Base-by-base conservation (phyloP, 2,797 vertebrate genomes). In the Acanthis flammea region DNA sequence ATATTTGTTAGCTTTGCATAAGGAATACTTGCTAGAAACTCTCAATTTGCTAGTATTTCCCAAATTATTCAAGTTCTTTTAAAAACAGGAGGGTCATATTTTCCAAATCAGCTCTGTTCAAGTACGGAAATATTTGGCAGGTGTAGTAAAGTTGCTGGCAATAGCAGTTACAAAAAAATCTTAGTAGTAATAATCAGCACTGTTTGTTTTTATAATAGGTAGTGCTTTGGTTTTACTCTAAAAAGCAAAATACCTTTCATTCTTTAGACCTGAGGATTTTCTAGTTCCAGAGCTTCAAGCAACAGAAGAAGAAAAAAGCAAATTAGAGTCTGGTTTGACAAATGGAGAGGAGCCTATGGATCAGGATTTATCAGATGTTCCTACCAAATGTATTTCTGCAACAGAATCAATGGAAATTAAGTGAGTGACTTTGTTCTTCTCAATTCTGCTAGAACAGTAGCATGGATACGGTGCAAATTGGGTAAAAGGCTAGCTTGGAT, bases 261-360 rank as follows among this genome's bases (percentile, higher is more conserved):
- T 90, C 91, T 92, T 91, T 97, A 99, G 99, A 96, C 98, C 99
- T 17, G 99, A 99, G 88, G 99, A 99, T 89, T 99, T 99, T 97
- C 98, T 99, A 88, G 99, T 99, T 96, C 99, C 99, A 61, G 99
- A 99, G 88, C 98, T 99, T 78, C 99, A 99, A 96, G 99, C 99
- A 95, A 99, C 99, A 82, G 99, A 99, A 96, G 99, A 99, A 96
- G 99, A 99, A 97, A 99, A 99, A 97, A 99, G 92, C 97, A 99
- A 99, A 96, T 95, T 99, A 95, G 99, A 99, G 70, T 98, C 98
- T 27, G 99, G 99, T 68, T 94, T 99, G 97, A 98, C 98, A 63
- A 99, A 99, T 44, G 99, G 99, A 62, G 99, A 99, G 30, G 99
- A 99, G 75, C 99, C 99, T 44, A 99, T 99, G 99, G 99, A 99